Conservation (phyloP, 2,113 vertebrate species). For the Emberiza fucata region DNA sequence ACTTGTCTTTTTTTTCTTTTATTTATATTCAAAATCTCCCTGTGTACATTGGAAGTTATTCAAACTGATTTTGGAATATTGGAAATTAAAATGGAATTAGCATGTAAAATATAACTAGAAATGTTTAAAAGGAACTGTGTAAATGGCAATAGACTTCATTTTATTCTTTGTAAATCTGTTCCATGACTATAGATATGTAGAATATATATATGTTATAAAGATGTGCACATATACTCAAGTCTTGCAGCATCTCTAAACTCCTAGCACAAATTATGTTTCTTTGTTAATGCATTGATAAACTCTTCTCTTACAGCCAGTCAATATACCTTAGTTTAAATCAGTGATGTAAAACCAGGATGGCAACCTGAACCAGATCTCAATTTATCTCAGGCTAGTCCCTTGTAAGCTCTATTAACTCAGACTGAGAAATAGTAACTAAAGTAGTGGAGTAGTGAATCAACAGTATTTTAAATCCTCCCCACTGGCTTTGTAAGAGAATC, state of each 20-base stretch:
- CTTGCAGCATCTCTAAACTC: not conserved
- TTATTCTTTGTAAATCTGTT: not conserved
- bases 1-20: not conserved
- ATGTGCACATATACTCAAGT: not conserved
- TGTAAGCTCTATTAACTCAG: not conserved
- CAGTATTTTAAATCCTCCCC: not conserved
- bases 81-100: not conserved
- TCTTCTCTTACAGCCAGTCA: not conserved
- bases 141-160: not conserved
- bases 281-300: not conserved
- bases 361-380: not conserved
- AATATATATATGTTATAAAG: not conserved
- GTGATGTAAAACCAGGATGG: not conserved
- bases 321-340: not conserved
- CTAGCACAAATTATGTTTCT: not conserved
- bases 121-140: not conserved
- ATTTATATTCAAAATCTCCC: not conserved
- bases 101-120: not conserved
- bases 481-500: not conserved
- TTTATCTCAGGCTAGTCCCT: not conserved
- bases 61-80: not conserved
- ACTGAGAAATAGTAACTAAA: not conserved
- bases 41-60: not conserved
- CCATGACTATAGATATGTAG: not conserved
- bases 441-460: not conserved